Evolutionary conservation across 2,888 invertebrate species (phyloP), one percentile per base, ranked within the genome.

Genomic region (Dascillus cervinus): DNA sequence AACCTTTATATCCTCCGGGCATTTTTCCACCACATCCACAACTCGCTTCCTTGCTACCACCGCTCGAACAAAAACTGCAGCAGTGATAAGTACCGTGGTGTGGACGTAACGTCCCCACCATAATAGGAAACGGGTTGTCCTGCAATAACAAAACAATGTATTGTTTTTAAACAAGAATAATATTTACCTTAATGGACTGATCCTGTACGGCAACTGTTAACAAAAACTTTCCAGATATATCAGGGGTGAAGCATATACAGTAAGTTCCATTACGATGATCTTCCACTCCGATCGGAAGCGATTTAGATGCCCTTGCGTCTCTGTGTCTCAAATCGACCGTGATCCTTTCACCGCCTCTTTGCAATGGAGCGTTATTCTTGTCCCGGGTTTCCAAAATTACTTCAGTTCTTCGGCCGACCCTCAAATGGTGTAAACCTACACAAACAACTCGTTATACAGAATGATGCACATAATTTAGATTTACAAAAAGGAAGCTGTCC

Each of bases 41-140:
- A 22, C 62, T 64, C 0, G 74, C 75, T 46, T 73, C 75, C 43
- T 80, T 77, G 41, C 70, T 75, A 2, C 86, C 85, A 5, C 80
- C 80, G 39, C 82, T 82, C 1, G 87, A 86, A 54, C 86, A 87
- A 62, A 85, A 86, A 13, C 81, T 73, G 56, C 86, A 87, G 54
- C 86, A 87, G 60, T 86, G 86, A 67, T 72, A 86, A 46, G 77
- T 73, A 0, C 86, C 87, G 26, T 66, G 67, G 58, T 86, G 86
- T 1, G 75, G 71, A 26, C 73, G 68, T 20, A 74, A 64, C 3
- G 73, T 72, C n/a, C 79, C 71, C 1, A 77, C 80, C 13, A 70
- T 66, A 29, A 82, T 72, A 1, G 71, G 67, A 55, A 77, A 80
- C 3, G 83, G 83, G 55, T 79, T 81, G 28, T 77, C 80, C 80